Evolutionary conservation across 2,888 invertebrate genomes (phyloP).

Genomic region (Phengaris alcon): DNA sequence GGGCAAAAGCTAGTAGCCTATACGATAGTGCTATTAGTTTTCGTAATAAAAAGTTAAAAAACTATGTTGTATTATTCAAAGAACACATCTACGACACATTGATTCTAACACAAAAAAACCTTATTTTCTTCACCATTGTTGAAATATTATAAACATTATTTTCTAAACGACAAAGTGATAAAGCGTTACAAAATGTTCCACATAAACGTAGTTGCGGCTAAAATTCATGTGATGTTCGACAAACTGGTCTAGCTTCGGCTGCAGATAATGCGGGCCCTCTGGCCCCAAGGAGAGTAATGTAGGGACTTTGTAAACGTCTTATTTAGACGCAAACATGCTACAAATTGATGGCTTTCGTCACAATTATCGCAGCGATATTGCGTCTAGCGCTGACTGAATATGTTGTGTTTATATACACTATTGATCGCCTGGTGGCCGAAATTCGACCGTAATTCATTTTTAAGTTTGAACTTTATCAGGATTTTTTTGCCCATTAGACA

Average conservation of each 20-base stretch:
- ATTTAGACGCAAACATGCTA: conserved; percentile 68
- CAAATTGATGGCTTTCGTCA: conserved; percentile 75
- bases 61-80: not conserved
- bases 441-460: no score
- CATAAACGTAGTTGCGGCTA: conserved; percentile 28
- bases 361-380: conserved; percentile 59
- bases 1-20: no score
- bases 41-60: no score
- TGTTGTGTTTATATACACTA: not conserved
- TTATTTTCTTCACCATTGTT: not conserved
- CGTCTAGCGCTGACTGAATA: not conserved
- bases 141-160: not conserved
- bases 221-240: conserved; percentile 37
- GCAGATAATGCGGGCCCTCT: conserved; percentile 63
- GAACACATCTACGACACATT: not conserved
- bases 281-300: conserved; percentile 73
- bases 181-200: conserved; percentile 20
- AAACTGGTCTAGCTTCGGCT: conserved; percentile 46
- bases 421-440: no score
- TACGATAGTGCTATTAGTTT: no score
- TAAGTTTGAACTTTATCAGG: no score
- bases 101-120: not conserved
- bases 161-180: conserved; percentile 2
- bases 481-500: no score
- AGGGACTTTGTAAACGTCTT: conserved; percentile 75